Evolutionary conservation across 2,888 invertebrate genomes (phyloP).

Genomic region (Torymus auratus): DNA sequence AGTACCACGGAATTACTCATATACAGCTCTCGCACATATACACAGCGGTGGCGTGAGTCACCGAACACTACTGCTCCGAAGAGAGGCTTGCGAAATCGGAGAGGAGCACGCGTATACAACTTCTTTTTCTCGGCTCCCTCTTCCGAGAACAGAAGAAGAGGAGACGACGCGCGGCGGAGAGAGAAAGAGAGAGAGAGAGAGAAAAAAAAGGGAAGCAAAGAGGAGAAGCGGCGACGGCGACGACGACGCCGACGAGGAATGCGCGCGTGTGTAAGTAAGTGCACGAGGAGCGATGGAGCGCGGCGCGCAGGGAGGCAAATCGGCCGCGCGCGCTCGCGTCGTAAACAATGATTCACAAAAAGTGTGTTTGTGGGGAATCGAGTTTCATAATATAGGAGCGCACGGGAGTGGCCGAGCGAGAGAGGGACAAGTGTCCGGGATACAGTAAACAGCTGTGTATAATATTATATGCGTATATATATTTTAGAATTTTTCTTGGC

Average conservation of each 20-base stretch:
- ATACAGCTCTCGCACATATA: too few species aligned
- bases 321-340: background rate
- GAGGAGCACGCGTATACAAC: constrained; percentile 27
- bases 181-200: background rate
- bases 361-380: constrained; percentile 45
- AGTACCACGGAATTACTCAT: too few species aligned
- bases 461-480: background rate
- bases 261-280: background rate
- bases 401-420: too few species aligned
- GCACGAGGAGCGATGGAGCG: too few species aligned
- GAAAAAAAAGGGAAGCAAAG: constrained; percentile 19
- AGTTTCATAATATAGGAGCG: constrained; percentile 36
- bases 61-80: background rate
- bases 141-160: constrained; percentile 29
- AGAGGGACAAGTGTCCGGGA: background rate
- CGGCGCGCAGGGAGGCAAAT: constrained; percentile 5
- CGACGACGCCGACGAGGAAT: constrained; percentile 29
- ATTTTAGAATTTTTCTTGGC: too few species aligned
- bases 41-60: background rate
- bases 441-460: constrained; percentile 20
- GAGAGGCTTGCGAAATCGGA: constrained; percentile 53
- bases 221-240: background rate
- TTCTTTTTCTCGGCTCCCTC: constrained; percentile 50
- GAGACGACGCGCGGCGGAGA: background rate
- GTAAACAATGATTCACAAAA: constrained; percentile 55